A percentile compares a stretch with the other conserved stretches of the same genome.
phyloP scores from a whole-genome alignment of 2,888 invertebrate species.

The Parnassius glacialis region DNA sequence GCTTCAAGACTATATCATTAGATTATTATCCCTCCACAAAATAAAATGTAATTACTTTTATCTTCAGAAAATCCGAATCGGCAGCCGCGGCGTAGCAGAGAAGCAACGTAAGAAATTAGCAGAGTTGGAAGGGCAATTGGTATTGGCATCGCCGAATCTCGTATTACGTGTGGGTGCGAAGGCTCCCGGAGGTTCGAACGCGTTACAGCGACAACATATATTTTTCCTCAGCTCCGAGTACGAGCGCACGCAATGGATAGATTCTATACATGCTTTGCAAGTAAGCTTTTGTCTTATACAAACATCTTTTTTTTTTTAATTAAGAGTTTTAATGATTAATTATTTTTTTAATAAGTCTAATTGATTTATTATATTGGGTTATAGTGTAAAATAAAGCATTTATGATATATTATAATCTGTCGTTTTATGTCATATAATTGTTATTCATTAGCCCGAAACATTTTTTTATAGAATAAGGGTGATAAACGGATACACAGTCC shows the following conservation, averaged over 20 bases:
- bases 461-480: too few relatives aligned
- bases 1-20: too few relatives aligned
- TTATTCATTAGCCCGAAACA: too few relatives aligned
- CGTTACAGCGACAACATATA: constrained; percentile 85
- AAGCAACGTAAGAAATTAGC: constrained; percentile 94
- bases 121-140: constrained; percentile 93
- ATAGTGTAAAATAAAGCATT: too few relatives aligned
- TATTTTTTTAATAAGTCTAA: too few relatives aligned
- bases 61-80: constrained; percentile 81
- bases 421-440: too few relatives aligned
- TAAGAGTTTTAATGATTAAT: too few relatives aligned
- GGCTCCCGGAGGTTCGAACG: constrained; percentile 63
- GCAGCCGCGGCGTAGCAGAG: constrained; percentile 84
- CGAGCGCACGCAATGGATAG: constrained; percentile 96
- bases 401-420: too few relatives aligned
- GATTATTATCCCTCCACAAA: too few relatives aligned
- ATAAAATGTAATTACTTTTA: background rate
- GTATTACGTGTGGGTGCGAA: constrained; percentile 90
- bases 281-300: constrained; percentile 45
- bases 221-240: constrained; percentile 97
- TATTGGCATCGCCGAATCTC: constrained; percentile 94
- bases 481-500: too few relatives aligned
- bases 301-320: too few relatives aligned
- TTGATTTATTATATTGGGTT: too few relatives aligned
- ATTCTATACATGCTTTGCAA: constrained; percentile 92